Conservation (phyloP, 2,888 invertebrate genomes). For the Drosophila nr. perissopoda region DNA sequence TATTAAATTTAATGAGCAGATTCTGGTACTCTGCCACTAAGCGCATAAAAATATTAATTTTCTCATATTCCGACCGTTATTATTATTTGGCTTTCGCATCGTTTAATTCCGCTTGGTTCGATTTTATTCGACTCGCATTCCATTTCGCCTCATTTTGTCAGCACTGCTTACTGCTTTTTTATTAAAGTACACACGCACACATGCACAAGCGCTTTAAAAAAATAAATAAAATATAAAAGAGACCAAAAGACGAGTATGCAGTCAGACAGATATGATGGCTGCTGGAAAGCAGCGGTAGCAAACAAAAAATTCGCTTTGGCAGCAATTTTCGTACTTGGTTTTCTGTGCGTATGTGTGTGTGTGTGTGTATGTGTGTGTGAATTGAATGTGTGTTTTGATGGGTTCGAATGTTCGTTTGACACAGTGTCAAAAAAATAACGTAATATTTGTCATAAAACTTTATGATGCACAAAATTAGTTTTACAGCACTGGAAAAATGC, state of each 20-base stretch:
- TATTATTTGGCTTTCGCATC: conserved; percentile 47
- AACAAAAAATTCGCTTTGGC: conserved; percentile 59
- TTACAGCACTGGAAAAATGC: conserved; percentile 64
- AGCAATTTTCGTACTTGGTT: conserved; percentile 51
- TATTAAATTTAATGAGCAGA: conserved; percentile 53
- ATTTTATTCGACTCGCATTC: conserved; percentile 30
- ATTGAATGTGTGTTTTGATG: neutral
- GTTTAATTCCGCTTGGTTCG: conserved; percentile 20
- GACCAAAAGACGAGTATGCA: conserved; percentile 23
- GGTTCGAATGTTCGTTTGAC: conserved; percentile 57
- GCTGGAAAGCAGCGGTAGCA: neutral
- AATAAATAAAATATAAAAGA: conserved; percentile 2
- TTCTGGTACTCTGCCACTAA: conserved; percentile 35
- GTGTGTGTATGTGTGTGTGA: conserved; percentile 5
- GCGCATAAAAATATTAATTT: conserved; percentile 65
- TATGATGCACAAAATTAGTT: conserved; percentile 78
- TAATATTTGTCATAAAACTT: conserved; percentile 77
- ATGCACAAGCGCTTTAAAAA: conserved; percentile 17
- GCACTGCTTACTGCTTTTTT: conserved; percentile 55
- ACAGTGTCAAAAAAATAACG: conserved; percentile 68
- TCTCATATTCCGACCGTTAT: conserved; percentile 65
- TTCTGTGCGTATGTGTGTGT: neutral
- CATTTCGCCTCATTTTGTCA: conserved; percentile 36
- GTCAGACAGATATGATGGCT: conserved; percentile 12
- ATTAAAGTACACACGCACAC: conserved; percentile 41